Conservation (phyloP, 1,140 invertebrate genomes). For the Mesaphorura yosii region DNA sequence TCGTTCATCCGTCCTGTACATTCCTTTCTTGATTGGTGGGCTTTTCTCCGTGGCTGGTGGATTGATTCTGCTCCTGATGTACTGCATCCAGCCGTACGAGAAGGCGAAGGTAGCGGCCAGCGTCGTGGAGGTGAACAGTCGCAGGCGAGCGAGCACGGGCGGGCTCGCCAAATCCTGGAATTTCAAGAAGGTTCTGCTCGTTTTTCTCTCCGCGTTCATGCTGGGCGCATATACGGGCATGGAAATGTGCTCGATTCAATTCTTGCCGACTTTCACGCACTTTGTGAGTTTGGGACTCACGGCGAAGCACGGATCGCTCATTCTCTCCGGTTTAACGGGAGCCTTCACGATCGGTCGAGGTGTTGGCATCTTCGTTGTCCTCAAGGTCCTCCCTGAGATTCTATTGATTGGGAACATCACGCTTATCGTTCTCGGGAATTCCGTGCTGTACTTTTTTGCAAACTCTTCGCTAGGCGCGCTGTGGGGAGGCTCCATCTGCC, state of each 20-base stretch:
- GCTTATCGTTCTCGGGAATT: slow-evolving; percentile 1
- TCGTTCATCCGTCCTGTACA: background rate
- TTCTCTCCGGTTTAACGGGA: background rate
- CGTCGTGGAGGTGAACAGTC: background rate
- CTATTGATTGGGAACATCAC: slow-evolving; percentile 8
- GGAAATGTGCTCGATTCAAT: slow-evolving; percentile 13
- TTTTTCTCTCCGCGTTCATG: slow-evolving; percentile 2
- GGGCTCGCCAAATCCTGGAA: background rate
- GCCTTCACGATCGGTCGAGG: slow-evolving; percentile 5
- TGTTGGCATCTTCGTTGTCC: slow-evolving; percentile 8
- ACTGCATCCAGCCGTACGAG: slow-evolving; percentile 2
- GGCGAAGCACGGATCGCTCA: background rate
- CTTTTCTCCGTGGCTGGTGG: background rate
- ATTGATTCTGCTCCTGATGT: background rate
- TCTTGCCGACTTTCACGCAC: slow-evolving; percentile 11
- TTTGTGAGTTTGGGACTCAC: slow-evolving; percentile 1
- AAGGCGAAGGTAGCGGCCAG: background rate
- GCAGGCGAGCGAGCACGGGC: background rate
- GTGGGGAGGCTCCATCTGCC: slow-evolving; percentile 2
- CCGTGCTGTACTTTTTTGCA: background rate
- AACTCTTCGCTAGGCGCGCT: background rate
- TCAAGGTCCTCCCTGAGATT: slow-evolving; percentile 4
- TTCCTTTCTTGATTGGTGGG: background rate
- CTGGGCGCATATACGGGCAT: slow-evolving; percentile 11
- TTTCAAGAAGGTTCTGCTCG: background rate